Base-by-base conservation (phyloP, 2,113 vertebrate genomes). In the Dinomys branickii region DNA sequence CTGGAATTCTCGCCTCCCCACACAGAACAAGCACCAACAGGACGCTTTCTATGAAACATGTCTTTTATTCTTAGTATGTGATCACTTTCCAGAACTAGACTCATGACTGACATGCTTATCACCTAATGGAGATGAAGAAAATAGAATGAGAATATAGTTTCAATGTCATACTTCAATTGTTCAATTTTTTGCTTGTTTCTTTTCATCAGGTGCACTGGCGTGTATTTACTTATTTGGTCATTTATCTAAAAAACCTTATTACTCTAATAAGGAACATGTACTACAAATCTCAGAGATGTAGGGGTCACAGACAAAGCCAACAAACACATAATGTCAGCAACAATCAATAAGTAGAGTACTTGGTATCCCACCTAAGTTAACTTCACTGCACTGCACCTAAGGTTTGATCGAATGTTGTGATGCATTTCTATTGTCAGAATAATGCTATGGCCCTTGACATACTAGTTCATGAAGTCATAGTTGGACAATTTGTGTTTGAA, bases 11-110 rank as follows among this genome's bases (percentile, higher is more conserved):
- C 52, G 30, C 95, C 94, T 90, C 88, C 78, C 89, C 22, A 0
- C 95, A 94, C 75, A 96, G 96, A 97, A 98, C 98, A 98, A 97
- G 98, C 94, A 98, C 96, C 13, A 88, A 97, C 98, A 98, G 98
- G 97, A 97, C 22, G 85, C 97, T 97, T 97, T 93, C 98, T 97
- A 65, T 98, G 97, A 97, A 97, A 94, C 77, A 38, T 86, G 89
- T 91, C 92, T 96, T 98, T 98, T 97, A 93, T 98, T 97, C 92
- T 89, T 95, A 95, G 82, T 96, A 88, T 96, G 96, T 86, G 90
- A 97, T 98, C 97, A 97, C 94, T 98, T 98, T 97, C 97, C 73
- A 19, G 96, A 98, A 94, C 94, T 93, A 92, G 83, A 88, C 88
- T 58, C 97, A 69, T 67, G 78, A 88, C 69, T 94, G 97, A 19